Conservation (phyloP, 2,888 invertebrate species). For the Stratiomys singularior region DNA sequence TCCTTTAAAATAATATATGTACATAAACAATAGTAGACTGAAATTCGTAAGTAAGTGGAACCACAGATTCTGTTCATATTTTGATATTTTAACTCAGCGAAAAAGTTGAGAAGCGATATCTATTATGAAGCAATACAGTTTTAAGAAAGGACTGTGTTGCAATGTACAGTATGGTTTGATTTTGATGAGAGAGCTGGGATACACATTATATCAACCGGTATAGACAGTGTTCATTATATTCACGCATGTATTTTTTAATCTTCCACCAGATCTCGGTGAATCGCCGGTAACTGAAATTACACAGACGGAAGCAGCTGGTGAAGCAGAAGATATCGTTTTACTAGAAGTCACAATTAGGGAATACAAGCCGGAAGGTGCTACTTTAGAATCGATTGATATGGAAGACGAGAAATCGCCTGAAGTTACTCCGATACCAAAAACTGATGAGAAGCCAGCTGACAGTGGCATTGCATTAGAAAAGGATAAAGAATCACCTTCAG, state of each 20-base stretch:
- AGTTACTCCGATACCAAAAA: slow-evolving; percentile 1
- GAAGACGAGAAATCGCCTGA: background rate
- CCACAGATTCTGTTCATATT: no score
- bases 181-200: no score
- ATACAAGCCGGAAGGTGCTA: slow-evolving; percentile 45
- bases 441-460: slow-evolving; percentile 22
- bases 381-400: slow-evolving; percentile 8
- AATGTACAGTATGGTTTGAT: no score
- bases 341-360: background rate
- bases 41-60: no score
- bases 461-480: slow-evolving; percentile 47
- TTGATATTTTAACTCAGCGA: no score
- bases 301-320: background rate
- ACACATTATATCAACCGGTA: no score
- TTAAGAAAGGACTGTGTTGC: no score
- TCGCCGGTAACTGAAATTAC: no score
- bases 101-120: no score
- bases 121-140: no score
- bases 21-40: no score
- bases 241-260: background rate
- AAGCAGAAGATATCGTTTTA: slow-evolving; percentile 54
- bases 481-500: slow-evolving; percentile 48
- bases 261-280: background rate
- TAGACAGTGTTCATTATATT: no score
- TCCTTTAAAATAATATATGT: background rate